phyloP scores from a whole-genome alignment of 2,797 vertebrate genomes.

The Cynodonichthys magdalenae region DNA sequence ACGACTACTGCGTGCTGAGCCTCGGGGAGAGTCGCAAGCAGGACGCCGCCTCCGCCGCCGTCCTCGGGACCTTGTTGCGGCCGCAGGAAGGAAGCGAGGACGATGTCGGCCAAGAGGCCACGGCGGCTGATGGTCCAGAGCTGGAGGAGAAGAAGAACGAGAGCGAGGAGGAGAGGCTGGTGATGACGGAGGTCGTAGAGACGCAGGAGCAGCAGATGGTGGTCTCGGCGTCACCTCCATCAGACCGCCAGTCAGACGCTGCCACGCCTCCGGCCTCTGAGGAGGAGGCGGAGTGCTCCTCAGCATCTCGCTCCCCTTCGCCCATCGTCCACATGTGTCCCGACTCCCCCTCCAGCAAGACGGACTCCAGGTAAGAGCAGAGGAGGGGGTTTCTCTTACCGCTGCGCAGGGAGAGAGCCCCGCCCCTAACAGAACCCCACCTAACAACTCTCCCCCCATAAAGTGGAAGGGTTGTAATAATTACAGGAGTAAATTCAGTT shows the following conservation, averaged over 20 bases:
- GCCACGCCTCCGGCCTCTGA: slow-evolving; percentile 64
- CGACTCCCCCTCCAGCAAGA: slow-evolving; percentile 85
- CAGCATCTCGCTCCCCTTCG: slow-evolving; percentile 73
- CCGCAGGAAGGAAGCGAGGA: slow-evolving; percentile 35
- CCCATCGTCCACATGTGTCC: slow-evolving; percentile 83
- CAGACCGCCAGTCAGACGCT: slow-evolving; percentile 44
- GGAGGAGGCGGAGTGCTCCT: slow-evolving; percentile 69
- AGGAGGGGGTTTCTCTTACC: too few species aligned
- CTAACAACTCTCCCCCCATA: too few species aligned
- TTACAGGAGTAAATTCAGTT: too few species aligned
- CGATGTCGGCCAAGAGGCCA: neutral
- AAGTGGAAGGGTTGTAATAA: too few species aligned
- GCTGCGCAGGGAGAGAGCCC: too few species aligned
- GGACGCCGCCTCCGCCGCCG: slow-evolving; percentile 55
- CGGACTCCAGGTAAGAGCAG: slow-evolving; percentile 85
- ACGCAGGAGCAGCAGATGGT: slow-evolving; percentile 31
- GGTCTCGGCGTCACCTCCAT: slow-evolving; percentile 7
- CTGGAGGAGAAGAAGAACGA: slow-evolving; percentile 27
- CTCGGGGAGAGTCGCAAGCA: slow-evolving; percentile 77
- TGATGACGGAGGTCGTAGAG: slow-evolving; percentile 11
- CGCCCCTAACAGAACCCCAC: too few species aligned
- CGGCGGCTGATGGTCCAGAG: slow-evolving; percentile 25
- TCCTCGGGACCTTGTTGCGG: slow-evolving; percentile 50
- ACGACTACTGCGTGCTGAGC: slow-evolving; percentile 92
- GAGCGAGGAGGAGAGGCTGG: slow-evolving; percentile 20